Evolutionary conservation across 2,797 vertebrate genomes (phyloP), one percentile per base, ranked within the genome.

Genomic region (Antrozous pallidus): DNA sequence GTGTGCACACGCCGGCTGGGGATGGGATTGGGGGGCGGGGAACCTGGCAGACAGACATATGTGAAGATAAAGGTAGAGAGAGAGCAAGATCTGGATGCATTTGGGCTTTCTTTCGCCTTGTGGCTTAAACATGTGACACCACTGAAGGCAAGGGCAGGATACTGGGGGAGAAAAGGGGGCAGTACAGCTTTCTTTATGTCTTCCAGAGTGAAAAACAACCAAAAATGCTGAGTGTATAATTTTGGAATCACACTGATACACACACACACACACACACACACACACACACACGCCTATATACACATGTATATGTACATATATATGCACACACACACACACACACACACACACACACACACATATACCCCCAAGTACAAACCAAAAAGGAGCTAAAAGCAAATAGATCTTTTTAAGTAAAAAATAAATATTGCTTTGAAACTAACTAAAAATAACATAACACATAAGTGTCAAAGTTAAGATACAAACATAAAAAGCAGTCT

Each of bases 381-480:
- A 91, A 84, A 91, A 71, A 47, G 54, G n/a, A 90, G 28, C 71
- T 79, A 49, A 77, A 93, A 91, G n/a, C 61, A 95, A 95, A 79
- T 61, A 42, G 33, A 77, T 54, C 22, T 81, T 84, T 87, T 73
- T n/a, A 81, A 51, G 11, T 74, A 31, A 85, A 58, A 91, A 56
- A 83, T 51, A 88, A 85, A 83, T 54, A 85, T 0, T 71, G 42
- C 47, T 79, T 81, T 88, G 54, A 86, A 81, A 63, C 33, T 42
- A 87, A 47, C 42, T 73, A 61, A 77, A 94, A 74, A 38, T 78
- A 86, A 49, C 54, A 54, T 51, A 80, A 56, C 8, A 14, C 9
- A 38, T 36, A 93, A 77, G 14, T n/a, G 70, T 93, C 65, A 77
- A 86, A 89, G 61, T 70, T 42, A 78, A 63, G 31, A 36, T 8